A percentile compares a stretch with the other conserved stretches of the same genome.
phyloP scores from a whole-genome alignment of 2,888 invertebrate genomes.

The Bembecia ichneumoniformis region DNA sequence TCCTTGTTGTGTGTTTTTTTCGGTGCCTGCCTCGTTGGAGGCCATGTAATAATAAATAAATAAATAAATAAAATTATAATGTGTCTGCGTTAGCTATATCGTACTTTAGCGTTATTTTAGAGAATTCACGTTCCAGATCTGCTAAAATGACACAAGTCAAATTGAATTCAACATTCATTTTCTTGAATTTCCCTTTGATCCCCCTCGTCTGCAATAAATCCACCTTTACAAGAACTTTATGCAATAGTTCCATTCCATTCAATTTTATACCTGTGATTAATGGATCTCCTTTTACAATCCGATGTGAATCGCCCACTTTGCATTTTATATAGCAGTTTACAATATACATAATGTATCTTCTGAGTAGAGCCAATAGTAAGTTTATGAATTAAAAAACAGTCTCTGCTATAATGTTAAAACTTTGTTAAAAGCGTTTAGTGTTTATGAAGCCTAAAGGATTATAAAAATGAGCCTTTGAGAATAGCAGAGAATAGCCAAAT shows the following conservation, averaged over 20 bases:
- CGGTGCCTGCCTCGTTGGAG: too few relatives aligned
- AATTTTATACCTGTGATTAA: slow-evolving; percentile 24
- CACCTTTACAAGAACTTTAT: slow-evolving; percentile 17
- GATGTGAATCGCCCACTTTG: slow-evolving; percentile 17
- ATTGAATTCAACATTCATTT: slow-evolving; percentile 10
- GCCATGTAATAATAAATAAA: too few relatives aligned
- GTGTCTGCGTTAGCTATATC: slow-evolving; percentile 16
- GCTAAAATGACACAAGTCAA: slow-evolving; percentile 10
- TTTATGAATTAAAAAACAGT: too few relatives aligned
- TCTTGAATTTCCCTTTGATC: slow-evolving; percentile 16
- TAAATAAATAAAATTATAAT: slow-evolving; percentile 17
- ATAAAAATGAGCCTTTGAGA: too few relatives aligned
- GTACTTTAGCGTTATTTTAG: slow-evolving; percentile 14
- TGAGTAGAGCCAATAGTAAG: background rate
- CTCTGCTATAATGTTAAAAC: too few relatives aligned
- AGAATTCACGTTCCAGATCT: slow-evolving; percentile 13
- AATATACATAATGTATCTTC: slow-evolving; percentile 9
- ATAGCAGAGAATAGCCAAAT: too few relatives aligned
- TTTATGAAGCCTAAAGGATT: too few relatives aligned
- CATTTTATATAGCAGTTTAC: slow-evolving; percentile 14
- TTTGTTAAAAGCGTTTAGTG: too few relatives aligned
- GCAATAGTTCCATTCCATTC: slow-evolving; percentile 19
- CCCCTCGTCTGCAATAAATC: slow-evolving; percentile 22
- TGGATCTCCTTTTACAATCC: slow-evolving; percentile 15
- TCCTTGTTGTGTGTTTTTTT: too few relatives aligned